phyloP scores from a whole-genome alignment of 2,113 vertebrate species.

The Neolamprologus sp. region DNA sequence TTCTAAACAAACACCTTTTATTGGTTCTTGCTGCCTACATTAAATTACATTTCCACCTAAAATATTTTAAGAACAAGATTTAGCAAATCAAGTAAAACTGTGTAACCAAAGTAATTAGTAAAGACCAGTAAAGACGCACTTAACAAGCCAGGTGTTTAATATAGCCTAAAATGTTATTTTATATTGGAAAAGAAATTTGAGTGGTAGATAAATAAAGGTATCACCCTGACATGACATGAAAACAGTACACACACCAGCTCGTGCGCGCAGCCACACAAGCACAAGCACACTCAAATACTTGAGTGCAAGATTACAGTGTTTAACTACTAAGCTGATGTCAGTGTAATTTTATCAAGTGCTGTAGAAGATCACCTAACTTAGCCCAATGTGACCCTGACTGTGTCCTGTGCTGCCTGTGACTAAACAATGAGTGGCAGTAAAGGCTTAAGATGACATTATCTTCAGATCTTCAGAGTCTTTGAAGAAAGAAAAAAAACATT shows the following conservation, averaged over 20 bases:
- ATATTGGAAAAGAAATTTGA: neutral
- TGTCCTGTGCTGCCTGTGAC: neutral
- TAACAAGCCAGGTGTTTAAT: neutral
- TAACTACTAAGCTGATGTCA: neutral
- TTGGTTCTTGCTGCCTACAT: neutral
- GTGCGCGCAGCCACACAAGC: neutral
- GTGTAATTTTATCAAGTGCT: conserved; percentile 24
- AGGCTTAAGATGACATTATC: neutral
- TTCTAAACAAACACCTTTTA: neutral
- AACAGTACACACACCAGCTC: neutral
- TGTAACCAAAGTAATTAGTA: neutral
- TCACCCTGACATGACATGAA: neutral
- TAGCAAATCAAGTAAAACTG: neutral
- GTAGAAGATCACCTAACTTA: neutral
- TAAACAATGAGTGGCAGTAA: neutral
- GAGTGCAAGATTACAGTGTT: conserved; percentile 8
- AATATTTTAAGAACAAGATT: neutral
- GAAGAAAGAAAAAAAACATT: neutral
- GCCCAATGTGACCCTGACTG: neutral
- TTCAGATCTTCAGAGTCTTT: neutral
- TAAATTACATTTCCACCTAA: neutral
- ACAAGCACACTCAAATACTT: neutral
- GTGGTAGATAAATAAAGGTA: neutral
- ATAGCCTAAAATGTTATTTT: neutral
- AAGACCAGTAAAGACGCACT: neutral